Percentiles rank a stretch among this genome's conserved stretches.
These are phyloP conservation scores for Panorpa germanica DNA, from an alignment of 2,888 invertebrate species.

Conservation along the genomic window DNA sequence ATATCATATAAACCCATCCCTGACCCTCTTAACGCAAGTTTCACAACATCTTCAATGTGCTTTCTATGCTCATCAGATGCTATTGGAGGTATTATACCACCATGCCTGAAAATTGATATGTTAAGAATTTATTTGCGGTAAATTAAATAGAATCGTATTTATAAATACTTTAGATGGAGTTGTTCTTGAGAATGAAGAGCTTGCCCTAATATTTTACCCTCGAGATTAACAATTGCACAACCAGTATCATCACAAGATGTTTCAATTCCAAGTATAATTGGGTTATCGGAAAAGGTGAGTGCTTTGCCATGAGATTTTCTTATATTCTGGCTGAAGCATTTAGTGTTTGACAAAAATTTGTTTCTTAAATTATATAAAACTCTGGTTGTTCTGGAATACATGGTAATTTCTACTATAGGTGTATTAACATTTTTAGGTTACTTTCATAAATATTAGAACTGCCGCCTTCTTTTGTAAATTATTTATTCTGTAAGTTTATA, in stretches of 20 bases:
- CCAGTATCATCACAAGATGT: conserved; percentile 97
- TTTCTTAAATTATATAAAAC: too few relatives aligned
- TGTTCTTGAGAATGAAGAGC: conserved; percentile 62
- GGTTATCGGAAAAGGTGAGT: too few relatives aligned
- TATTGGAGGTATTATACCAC: conserved; percentile 78
- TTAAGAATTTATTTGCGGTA: neutral
- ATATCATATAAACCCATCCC: conserved; percentile 39
- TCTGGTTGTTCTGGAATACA: too few relatives aligned
- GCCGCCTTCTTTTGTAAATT: too few relatives aligned
- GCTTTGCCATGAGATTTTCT: too few relatives aligned
- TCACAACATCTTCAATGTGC: conserved; percentile 56
- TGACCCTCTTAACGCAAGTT: conserved; percentile 41
- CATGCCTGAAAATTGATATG: conserved; percentile 33
- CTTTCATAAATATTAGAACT: too few relatives aligned
- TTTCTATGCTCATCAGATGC: conserved; percentile 65
- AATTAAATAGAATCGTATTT: neutral
- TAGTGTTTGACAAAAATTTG: too few relatives aligned
- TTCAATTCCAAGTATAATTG: conserved; percentile 72
- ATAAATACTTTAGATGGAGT: conserved; percentile 44
- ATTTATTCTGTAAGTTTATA: too few relatives aligned
- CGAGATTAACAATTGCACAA: conserved; percentile 61
- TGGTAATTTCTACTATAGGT: too few relatives aligned
- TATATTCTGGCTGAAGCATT: too few relatives aligned
- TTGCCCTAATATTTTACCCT: conserved; percentile 60
- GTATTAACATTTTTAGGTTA: too few relatives aligned